phyloP scores from a whole-genome alignment of 1,140 invertebrate species.

The Tetramorium alpestre region DNA sequence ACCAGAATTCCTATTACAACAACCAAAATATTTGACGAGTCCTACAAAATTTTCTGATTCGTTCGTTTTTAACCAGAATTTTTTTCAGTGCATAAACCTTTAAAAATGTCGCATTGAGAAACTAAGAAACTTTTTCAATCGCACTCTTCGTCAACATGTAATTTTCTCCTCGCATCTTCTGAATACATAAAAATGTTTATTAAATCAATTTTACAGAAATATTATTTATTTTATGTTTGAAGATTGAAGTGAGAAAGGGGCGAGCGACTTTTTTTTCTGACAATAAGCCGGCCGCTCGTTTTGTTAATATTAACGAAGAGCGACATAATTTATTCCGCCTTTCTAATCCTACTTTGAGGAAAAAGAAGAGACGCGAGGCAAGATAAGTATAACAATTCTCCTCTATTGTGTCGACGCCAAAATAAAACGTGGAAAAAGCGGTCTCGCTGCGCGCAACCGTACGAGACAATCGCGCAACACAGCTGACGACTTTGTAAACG shows the following conservation, averaged over 20 bases:
- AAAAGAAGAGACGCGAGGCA: not conserved
- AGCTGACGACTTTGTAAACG: slow-evolving; percentile 3
- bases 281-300: not conserved
- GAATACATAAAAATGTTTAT: not conserved
- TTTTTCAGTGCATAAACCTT: no score
- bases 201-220: not conserved
- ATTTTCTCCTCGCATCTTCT: not conserved
- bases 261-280: not conserved
- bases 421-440: slow-evolving; percentile 29
- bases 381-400: slow-evolving; percentile 35
- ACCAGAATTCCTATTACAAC: no score
- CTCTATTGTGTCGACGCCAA: slow-evolving; percentile 43
- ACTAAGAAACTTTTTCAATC: not conserved
- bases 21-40: no score
- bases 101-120: no score
- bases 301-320: not conserved
- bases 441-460: not conserved
- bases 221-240: not conserved
- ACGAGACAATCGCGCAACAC: slow-evolving; percentile 30
- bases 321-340: slow-evolving; percentile 24
- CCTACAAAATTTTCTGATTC: no score
- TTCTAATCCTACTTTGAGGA: slow-evolving; percentile 34
- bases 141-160: not conserved
- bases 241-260: not conserved
- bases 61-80: no score